Evolutionary conservation across 2,113 vertebrate species (phyloP), one percentile per base, ranked within the genome.

Genomic region (Aleadryas rufinucha): DNA sequence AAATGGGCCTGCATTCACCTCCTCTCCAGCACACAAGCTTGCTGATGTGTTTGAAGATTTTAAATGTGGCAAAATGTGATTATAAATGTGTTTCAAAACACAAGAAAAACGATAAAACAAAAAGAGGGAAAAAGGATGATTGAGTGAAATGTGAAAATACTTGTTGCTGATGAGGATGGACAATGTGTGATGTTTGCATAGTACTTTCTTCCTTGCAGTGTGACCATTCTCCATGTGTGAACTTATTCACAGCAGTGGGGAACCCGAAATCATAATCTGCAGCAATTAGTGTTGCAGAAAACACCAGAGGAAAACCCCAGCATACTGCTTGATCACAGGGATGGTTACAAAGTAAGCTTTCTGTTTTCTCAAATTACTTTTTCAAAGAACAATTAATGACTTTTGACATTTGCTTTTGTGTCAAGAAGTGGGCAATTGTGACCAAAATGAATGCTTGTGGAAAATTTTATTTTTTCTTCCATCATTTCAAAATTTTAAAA

Each of bases 61-160:
- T 18, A 70, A 82, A 39, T 59, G 30, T 23, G 13, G 18, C 35
- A 31, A 80, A 54, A 47, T 45, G 27, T 13, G 7, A 65, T 56
- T 65, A 31, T 41, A 65, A 81, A 42, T 52, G 19, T 14, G 7
- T 41, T 83, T 54, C 26, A 56, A 74, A 87, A 47, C 24, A 27
- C 9, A 24, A 1, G 3, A 45, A 65, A 77, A 65, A 74, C 11
- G 3, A 45, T 72, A 10, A 88, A 72, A 53, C 0, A 0, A 22
- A 54, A 30, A 12, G 33, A 76, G 21, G 54, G 18, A 27, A 78
- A 75, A 89, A 37, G 20, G 10, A 23, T 35, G 54, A 84, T 57
- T 10, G 45, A 45, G 13, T 8, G 16, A 78, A 93, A 52, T 0
- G 0, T 49, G 26, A 63, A 84, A 77, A 66, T 54, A 31, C 13